These are phyloP conservation scores for Lagopus muta DNA, from an alignment of 2,113 vertebrate genomes.

Conservation along the genomic window DNA sequence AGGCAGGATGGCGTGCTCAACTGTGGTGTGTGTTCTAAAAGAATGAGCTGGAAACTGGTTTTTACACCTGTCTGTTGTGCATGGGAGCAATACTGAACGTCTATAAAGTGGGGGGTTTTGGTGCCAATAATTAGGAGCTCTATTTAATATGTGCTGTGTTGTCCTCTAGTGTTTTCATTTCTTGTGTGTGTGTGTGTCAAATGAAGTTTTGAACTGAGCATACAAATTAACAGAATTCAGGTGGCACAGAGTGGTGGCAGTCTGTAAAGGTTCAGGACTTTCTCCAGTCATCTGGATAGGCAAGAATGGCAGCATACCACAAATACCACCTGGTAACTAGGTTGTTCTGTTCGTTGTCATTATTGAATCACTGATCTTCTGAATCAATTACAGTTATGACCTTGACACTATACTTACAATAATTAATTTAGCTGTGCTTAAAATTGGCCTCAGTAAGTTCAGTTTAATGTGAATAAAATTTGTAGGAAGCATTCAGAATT, in stretches of 20 bases:
- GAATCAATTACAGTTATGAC: neutral
- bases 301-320: neutral
- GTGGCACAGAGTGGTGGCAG: accelerated
- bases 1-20: neutral
- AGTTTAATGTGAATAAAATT: neutral
- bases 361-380: neutral
- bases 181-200: neutral
- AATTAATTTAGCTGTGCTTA: neutral
- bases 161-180: neutral
- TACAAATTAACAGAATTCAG: neutral
- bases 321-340: neutral
- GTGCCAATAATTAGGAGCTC: neutral
- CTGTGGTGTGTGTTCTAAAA: neutral
- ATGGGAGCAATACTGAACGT: neutral
- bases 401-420: neutral
- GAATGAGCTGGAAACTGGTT: neutral
- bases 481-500: neutral
- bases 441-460: neutral
- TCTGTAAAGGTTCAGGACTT: neutral
- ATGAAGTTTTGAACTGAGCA: neutral
- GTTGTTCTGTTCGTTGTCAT: neutral
- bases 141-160: neutral
- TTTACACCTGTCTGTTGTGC: neutral
- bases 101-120: neutral
- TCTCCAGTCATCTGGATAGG: neutral